A percentile compares a stretch with the other conserved stretches of the same genome.
Evolutionary conservation across 2,113 vertebrate genomes (phyloP).

Genomic region (Camarhynchus parvulus): DNA sequence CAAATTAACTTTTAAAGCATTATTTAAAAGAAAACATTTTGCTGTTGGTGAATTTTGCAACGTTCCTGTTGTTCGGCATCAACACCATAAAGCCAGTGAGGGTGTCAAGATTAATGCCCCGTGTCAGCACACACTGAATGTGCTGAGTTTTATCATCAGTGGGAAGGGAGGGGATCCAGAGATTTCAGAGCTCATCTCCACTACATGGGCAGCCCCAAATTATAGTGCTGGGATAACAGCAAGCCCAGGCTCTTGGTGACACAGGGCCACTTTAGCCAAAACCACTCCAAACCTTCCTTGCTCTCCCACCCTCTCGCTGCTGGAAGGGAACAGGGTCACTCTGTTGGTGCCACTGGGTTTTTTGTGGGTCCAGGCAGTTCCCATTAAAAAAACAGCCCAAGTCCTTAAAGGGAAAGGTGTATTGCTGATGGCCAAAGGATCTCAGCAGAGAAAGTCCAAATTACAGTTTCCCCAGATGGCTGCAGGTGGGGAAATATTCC

Average conservation of each 20-base stretch:
- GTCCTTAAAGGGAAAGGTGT: not conserved
- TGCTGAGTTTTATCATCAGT: not conserved
- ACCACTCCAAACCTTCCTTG: too few relatives aligned
- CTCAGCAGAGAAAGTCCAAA: not conserved
- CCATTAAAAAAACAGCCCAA: not conserved
- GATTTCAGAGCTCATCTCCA: not conserved
- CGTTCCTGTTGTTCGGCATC: not conserved
- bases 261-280: not conserved
- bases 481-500: not conserved
- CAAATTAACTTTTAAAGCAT: not conserved
- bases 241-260: not conserved
- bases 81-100: not conserved
- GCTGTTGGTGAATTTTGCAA: not conserved
- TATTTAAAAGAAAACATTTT: not conserved
- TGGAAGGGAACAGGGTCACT: not conserved
- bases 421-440: not conserved
- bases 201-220: not conserved
- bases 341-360: not conserved
- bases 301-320: not conserved
- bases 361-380: not conserved
- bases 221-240: not conserved
- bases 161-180: not conserved
- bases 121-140: not conserved
- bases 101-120: not conserved
- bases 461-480: not conserved